phyloP scores from a whole-genome alignment of 1,140 invertebrate genomes.

The Drosophila serrata region DNA sequence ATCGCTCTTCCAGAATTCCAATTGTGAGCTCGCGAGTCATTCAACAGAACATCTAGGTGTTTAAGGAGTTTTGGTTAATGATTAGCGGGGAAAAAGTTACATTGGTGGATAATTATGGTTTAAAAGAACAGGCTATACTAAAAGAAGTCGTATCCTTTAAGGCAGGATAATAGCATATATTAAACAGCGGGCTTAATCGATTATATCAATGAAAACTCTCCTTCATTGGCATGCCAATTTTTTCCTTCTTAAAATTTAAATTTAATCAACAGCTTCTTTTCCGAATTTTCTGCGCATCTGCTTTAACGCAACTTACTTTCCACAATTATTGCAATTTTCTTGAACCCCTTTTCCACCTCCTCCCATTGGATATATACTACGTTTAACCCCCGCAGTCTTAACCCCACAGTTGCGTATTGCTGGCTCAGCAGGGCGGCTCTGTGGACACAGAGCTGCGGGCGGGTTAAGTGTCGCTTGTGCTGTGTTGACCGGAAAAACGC shows the following conservation, averaged over 20 bases:
- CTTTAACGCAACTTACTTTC: constrained; percentile 53
- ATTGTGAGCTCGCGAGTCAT: background rate
- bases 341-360: background rate
- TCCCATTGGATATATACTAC: background rate
- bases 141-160: background rate
- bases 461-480: constrained; percentile 64
- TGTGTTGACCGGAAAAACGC: constrained; percentile 78
- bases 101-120: background rate
- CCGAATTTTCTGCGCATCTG: constrained; percentile 1
- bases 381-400: background rate
- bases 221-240: background rate
- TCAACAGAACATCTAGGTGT: background rate
- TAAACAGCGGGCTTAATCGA: background rate
- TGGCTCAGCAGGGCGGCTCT: constrained; percentile 66
- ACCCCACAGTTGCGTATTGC: constrained; percentile 26
- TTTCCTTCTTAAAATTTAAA: background rate
- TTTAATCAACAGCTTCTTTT: constrained; percentile 1
- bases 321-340: constrained; percentile 27
- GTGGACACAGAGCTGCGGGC: constrained; percentile 55
- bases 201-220: background rate
- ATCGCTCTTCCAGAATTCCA: background rate
- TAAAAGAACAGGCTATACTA: background rate
- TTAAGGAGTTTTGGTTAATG: background rate
- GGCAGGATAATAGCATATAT: no score
- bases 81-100: background rate